Evolutionary conservation across 2,888 invertebrate species (phyloP), one percentile per base, ranked within the genome.

Genomic region (Caenorhabditis sinica): DNA sequence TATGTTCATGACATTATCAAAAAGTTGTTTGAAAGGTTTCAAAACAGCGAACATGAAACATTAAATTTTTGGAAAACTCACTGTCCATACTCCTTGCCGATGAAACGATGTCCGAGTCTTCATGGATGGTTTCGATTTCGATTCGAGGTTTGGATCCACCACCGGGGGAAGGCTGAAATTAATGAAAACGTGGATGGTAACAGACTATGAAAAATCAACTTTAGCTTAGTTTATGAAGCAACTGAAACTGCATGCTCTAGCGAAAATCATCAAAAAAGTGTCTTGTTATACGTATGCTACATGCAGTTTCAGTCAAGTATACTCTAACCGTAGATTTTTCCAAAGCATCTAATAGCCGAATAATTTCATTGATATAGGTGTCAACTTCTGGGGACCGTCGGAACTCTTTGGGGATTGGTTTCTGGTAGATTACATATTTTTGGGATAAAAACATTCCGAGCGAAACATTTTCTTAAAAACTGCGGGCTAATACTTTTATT

Each of bases 121-220:
- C 86, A 51, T 88, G 86, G 40, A 88, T 86, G 23, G 86, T 86
- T 40, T 88, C 83, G 51, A 88, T 85, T 23, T 88, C 88, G 13
- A 88, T 86, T 9, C 77, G 81, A 0, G 88, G 86, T 30, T 85
- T 85, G 9, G 33, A 51, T 17, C 69, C 66, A 0, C 33, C 53
- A 13, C 68, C 73, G 23, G 83, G 58, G 8, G 86, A 79, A 17
- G 81, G 83, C 83, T 86, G 77, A n/a, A n/a, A n/a, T n/a, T n/a
- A n/a, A n/a, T n/a, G n/a, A n/a, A n/a, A n/a, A n/a, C n/a, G n/a
- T n/a, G n/a, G n/a, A n/a, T n/a, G n/a, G n/a, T n/a, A n/a, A n/a
- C n/a, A n/a, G n/a, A n/a, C n/a, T n/a, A n/a, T n/a, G n/a, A n/a
- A n/a, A n/a, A n/a, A n/a, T n/a, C n/a, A n/a, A n/a, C n/a, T n/a